Conservation (phyloP, 2,888 invertebrate genomes). For the Elysia crispata region DNA sequence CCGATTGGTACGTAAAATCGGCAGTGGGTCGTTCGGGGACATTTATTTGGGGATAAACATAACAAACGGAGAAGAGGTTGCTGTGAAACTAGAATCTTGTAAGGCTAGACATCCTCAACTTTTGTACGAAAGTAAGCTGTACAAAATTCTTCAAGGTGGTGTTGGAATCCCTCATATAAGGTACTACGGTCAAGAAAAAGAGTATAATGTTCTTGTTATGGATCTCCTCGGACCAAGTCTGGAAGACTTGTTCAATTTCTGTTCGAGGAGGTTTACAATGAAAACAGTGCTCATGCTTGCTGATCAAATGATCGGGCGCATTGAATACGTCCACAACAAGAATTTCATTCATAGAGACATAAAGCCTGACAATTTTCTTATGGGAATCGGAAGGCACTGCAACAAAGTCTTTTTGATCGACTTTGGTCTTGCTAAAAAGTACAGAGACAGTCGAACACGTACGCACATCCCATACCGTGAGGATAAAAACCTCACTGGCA, state of each 20-base stretch:
- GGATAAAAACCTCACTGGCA: constrained; percentile 78
- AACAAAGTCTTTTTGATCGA: constrained; percentile 93
- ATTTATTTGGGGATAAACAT: constrained; percentile 78
- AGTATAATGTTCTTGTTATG: constrained; percentile 99
- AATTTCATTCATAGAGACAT: constrained; percentile 95
- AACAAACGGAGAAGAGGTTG: constrained; percentile 79
- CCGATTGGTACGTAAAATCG: constrained; percentile 76
- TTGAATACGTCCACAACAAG: constrained; percentile 99
- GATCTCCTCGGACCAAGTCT: constrained; percentile 87
- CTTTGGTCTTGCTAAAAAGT: constrained; percentile 99
- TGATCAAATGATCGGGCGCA: constrained; percentile 87
- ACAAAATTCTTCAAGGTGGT: constrained; percentile 80
- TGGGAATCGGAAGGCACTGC: constrained; percentile 79
- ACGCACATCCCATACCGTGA: constrained; percentile 92
- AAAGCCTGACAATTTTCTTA: constrained; percentile 81
- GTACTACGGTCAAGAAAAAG: constrained; percentile 87
- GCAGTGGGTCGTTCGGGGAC: constrained; percentile 78
- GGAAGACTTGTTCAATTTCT: constrained; percentile 94
- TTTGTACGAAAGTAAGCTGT: constrained; percentile 80
- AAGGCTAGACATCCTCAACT: constrained; percentile 80
- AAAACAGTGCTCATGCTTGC: constrained; percentile 99
- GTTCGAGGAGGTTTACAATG: constrained; percentile 98
- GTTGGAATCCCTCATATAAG: constrained; percentile 77
- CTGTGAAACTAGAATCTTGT: constrained; percentile 80
- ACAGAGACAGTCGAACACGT: constrained; percentile 93